These are phyloP conservation scores for Torymus texanus DNA, from an alignment of 2,888 invertebrate genomes.

Conservation along the genomic window DNA sequence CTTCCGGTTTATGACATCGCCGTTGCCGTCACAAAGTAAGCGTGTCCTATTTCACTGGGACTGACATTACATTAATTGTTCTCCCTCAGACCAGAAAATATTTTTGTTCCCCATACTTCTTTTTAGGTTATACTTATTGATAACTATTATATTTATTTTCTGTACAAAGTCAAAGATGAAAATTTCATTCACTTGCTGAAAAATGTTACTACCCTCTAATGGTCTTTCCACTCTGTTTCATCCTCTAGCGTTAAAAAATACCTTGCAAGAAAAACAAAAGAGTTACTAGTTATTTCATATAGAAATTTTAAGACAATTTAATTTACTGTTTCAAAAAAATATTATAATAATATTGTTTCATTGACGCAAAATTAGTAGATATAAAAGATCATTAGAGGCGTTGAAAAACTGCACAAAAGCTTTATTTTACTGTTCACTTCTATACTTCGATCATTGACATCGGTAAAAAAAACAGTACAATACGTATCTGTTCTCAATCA, in stretches of 20 bases:
- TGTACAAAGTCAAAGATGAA: slow-evolving; percentile 31
- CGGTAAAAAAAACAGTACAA: slow-evolving; percentile 39
- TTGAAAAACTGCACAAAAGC: slow-evolving; percentile 46
- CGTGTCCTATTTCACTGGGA: slow-evolving; percentile 64
- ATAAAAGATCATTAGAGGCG: slow-evolving; percentile 27
- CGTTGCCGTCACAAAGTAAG: slow-evolving; percentile 97
- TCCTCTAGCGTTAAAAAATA: neutral
- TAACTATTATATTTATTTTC: neutral
- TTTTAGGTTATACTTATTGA: neutral
- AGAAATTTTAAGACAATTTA: no score
- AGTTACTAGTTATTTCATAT: no score
- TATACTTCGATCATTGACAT: slow-evolving; percentile 42
- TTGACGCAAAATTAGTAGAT: neutral
- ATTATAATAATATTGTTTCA: no score
- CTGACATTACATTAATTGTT: slow-evolving; percentile 8
- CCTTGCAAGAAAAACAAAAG: neutral
- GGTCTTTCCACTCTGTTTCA: slow-evolving; percentile 1
- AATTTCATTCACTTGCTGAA: slow-evolving; percentile 35
- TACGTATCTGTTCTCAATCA: slow-evolving; percentile 34
- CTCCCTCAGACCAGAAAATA: neutral
- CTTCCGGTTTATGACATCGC: slow-evolving; percentile 97
- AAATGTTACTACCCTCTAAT: slow-evolving; percentile 22
- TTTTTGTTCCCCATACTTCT: slow-evolving; percentile 2
- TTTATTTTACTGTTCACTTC: slow-evolving; percentile 46
- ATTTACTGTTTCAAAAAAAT: no score